A percentile compares a stretch with the other conserved stretches of the same genome.
Evolutionary conservation across 2,797 vertebrate genomes (phyloP).

Genomic region (Pipistrellus kuhlii): DNA sequence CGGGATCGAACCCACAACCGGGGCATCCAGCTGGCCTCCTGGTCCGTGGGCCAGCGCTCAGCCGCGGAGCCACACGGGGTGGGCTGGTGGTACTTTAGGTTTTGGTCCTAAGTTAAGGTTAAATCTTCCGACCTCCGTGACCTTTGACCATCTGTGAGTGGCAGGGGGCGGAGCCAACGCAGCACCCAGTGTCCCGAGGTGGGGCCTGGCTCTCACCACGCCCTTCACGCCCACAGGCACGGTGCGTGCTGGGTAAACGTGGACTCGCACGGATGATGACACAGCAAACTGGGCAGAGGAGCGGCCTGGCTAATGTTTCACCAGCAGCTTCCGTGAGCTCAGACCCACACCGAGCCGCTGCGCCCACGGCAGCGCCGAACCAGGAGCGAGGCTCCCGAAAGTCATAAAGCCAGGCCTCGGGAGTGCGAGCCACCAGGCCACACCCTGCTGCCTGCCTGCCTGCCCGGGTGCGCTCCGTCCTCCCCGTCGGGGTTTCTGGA

Average conservation of each 20-base stretch:
- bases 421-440: neutral
- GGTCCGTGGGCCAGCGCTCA: too few species aligned
- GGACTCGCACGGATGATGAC: too few species aligned
- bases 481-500: neutral
- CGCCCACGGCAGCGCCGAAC: too few species aligned
- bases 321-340: neutral
- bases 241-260: neutral
- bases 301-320: neutral
- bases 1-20: too few species aligned
- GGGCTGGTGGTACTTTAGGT: neutral
- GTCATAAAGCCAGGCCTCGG: too few species aligned
- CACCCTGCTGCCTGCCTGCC: neutral
- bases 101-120: neutral
- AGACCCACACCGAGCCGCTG: rapidly evolving
- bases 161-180: neutral
- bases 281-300: neutral
- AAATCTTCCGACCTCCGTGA: neutral
- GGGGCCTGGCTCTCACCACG: rapidly evolving
- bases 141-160: neutral
- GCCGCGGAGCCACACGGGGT: neutral
- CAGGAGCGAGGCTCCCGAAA: neutral
- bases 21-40: too few species aligned
- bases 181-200: rapidly evolving
- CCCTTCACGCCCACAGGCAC: too few species aligned
- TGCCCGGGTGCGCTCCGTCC: neutral